Percentiles rank a stretch among this genome's conserved stretches.
These are phyloP conservation scores for Eulemur macaco DNA, from an alignment of 2,113 vertebrate genomes.

Conservation along the genomic window DNA sequence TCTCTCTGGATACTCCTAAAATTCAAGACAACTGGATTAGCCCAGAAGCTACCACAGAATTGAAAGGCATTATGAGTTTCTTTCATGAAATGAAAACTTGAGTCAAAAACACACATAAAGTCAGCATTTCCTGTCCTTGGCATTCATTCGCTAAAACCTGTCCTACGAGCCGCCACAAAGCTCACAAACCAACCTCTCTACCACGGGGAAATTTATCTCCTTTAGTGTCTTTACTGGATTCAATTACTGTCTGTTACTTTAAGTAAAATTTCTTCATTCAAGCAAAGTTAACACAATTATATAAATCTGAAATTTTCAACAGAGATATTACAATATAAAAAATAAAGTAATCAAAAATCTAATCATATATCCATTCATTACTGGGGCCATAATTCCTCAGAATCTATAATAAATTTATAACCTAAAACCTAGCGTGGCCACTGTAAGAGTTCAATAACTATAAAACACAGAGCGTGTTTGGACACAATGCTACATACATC, in stretches of 20 bases:
- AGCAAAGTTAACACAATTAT: background rate
- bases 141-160: too few relatives aligned
- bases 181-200: background rate
- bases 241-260: background rate
- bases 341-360: background rate
- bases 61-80: background rate
- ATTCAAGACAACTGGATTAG: background rate
- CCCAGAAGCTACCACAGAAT: background rate
- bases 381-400: background rate
- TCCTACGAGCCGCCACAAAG: background rate
- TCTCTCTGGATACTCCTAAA: background rate
- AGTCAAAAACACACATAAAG: background rate
- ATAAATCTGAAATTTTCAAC: background rate
- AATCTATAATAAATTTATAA: background rate
- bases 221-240: background rate
- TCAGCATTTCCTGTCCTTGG: accelerated
- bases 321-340: background rate
- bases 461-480: background rate
- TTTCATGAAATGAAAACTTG: too few relatives aligned
- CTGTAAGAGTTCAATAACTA: background rate
- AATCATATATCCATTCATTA: background rate
- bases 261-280: background rate
- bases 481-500: background rate
- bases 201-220: background rate
- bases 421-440: background rate